Evolutionary conservation across 2,797 vertebrate genomes (phyloP).

Genomic region (Ciconia nigra): DNA sequence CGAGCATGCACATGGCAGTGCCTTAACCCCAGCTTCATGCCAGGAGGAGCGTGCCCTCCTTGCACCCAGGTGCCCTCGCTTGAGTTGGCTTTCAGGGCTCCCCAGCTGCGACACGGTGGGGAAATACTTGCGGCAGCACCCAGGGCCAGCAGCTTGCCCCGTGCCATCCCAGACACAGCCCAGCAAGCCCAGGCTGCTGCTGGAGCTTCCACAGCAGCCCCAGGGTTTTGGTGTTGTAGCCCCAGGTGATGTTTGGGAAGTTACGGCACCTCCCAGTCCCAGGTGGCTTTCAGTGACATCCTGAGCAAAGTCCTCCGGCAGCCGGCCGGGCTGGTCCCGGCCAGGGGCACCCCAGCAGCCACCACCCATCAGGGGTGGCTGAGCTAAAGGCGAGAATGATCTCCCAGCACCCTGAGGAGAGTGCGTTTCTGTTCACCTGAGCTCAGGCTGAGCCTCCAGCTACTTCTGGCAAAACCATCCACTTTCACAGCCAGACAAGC

Average conservation of each 20-base stretch:
- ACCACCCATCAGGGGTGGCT: no score
- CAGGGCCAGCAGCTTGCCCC: background rate
- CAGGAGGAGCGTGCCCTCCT: background rate
- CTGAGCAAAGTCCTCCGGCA: background rate
- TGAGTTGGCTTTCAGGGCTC: background rate
- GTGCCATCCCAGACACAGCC: background rate
- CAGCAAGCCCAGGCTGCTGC: background rate
- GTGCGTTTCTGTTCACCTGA: rapidly evolving
- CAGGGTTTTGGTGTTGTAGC: background rate
- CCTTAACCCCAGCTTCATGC: background rate
- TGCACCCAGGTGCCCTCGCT: background rate
- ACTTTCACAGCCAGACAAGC: background rate
- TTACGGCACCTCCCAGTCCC: background rate
- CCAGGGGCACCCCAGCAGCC: background rate
- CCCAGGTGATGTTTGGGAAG: background rate
- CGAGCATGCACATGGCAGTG: rapidly evolving
- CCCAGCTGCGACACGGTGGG: background rate
- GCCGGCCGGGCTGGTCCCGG: background rate
- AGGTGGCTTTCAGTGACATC: background rate
- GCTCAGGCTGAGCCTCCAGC: background rate
- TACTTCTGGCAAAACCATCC: background rate
- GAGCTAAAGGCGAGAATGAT: background rate
- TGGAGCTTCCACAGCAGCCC: background rate
- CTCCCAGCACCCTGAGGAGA: background rate
- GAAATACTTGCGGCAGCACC: background rate